Conservation (phyloP, 2,113 vertebrate species). For the Corydoras maculifer region DNA sequence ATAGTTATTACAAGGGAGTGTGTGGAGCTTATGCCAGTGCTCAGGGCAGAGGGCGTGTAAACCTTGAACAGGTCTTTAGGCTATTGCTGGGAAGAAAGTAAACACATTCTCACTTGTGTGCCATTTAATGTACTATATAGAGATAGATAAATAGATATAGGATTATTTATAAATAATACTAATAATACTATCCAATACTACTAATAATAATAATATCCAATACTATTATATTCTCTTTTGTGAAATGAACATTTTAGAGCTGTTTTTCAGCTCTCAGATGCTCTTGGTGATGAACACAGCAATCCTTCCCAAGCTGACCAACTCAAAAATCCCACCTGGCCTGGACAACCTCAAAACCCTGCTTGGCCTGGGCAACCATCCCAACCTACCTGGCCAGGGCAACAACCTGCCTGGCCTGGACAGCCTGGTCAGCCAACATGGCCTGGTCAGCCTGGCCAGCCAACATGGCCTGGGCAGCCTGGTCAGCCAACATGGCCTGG, state of each 20-base stretch:
- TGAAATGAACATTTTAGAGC: neutral
- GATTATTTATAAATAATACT: too few relatives aligned
- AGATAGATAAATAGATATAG: too few relatives aligned
- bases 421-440: slow-evolving; percentile 19
- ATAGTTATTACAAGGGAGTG: too few relatives aligned
- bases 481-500: slow-evolving; percentile 21
- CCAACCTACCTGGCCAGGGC: neutral
- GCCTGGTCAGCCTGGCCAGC: slow-evolving; percentile 21
- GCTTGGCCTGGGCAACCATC: slow-evolving; percentile 17
- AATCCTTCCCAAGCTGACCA: slow-evolving; percentile 26
- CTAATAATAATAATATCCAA: too few relatives aligned
- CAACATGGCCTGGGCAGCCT: slow-evolving; percentile 10
- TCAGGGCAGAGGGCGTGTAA: too few relatives aligned
- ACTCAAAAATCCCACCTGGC: slow-evolving; percentile 11
- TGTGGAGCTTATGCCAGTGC: too few relatives aligned
- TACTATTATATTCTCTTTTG: neutral
- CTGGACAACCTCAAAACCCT: slow-evolving; percentile 31
- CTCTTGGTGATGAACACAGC: slow-evolving; percentile 23
- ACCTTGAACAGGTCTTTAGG: too few relatives aligned
- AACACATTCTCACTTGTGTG: too few relatives aligned
- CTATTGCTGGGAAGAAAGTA: too few relatives aligned
- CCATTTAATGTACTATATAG: too few relatives aligned
- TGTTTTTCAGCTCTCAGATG: slow-evolving; percentile 40
- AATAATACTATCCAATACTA: too few relatives aligned
- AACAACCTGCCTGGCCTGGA: too few relatives aligned